Evolutionary conservation across 2,888 invertebrate species (phyloP).

Genomic region (Flexamia atlantica): DNA sequence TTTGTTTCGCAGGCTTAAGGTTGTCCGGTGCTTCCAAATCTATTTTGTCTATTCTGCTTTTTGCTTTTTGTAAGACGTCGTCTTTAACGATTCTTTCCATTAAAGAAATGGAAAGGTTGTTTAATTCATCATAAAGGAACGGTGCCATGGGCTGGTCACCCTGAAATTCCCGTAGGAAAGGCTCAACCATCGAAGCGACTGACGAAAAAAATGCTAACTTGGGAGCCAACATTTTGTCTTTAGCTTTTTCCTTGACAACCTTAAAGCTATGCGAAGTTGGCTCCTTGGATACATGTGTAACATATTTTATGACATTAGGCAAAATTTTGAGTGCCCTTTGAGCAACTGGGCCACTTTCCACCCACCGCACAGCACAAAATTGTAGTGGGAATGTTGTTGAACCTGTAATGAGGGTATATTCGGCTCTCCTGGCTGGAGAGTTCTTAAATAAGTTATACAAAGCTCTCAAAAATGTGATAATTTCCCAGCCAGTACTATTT

Average conservation of each 20-base stretch:
- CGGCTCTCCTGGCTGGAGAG: conserved; percentile 12
- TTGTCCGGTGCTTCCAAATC: background rate
- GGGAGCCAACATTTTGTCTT: conserved; percentile 13
- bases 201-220: conserved; percentile 40
- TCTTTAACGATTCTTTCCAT: background rate
- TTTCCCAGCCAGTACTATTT: conserved; percentile 24
- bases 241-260: background rate
- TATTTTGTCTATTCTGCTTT: background rate
- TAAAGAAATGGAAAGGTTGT: background rate
- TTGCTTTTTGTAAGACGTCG: background rate
- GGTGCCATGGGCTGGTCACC: conserved; percentile 44
- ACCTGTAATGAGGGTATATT: background rate
- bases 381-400: background rate
- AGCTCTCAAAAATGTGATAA: conserved; percentile 2
- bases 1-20: conserved; percentile 2
- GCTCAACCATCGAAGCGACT: background rate
- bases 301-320: background rate
- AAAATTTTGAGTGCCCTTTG: conserved; percentile 9
- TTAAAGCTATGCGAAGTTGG: background rate
- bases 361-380: conserved; percentile 39
- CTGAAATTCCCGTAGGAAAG: conserved; percentile 29
- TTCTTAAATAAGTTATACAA: conserved; percentile 26
- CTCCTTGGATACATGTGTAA: background rate
- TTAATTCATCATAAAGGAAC: conserved; percentile 23
- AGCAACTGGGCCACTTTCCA: conserved; percentile 16